phyloP scores from a whole-genome alignment of 2,113 vertebrate species.

The Rhynchopsitta pachyrhyncha region DNA sequence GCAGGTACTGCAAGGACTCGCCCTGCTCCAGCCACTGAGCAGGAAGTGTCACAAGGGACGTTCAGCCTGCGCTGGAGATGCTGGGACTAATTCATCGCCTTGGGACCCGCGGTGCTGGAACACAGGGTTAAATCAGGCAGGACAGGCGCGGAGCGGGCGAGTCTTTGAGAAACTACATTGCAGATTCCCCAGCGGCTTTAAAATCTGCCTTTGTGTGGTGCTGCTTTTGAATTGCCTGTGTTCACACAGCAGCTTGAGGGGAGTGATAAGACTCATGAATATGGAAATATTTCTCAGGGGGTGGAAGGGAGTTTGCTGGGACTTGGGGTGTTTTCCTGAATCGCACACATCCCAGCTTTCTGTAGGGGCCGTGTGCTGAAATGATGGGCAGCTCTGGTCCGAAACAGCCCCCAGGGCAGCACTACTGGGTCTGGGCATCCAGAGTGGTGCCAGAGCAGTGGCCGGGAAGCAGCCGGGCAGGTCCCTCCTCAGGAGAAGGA shows the following conservation, averaged over 20 bases:
- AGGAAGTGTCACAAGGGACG: accelerated
- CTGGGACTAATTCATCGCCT: neutral
- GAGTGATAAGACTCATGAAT: slow-evolving; percentile 59
- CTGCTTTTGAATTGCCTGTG: neutral
- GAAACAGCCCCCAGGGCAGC: accelerated
- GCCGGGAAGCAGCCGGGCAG: accelerated
- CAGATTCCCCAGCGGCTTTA: neutral
- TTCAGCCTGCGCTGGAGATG: neutral
- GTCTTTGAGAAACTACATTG: neutral
- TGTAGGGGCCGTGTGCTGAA: neutral
- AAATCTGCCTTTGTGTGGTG: slow-evolving; percentile 15
- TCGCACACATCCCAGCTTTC: accelerated
- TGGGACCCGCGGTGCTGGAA: neutral
- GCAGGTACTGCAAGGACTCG: accelerated
- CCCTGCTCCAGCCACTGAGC: neutral
- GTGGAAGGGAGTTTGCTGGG: neutral
- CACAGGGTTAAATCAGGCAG: neutral
- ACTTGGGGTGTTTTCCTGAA: neutral
- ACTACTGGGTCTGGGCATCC: neutral
- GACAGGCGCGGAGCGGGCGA: neutral
- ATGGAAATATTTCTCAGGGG: slow-evolving; percentile 13
- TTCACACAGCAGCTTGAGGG: slow-evolving; percentile 53
- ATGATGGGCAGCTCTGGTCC: accelerated
- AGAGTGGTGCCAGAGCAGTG: neutral
- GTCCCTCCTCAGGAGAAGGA: neutral